Base-by-base conservation (phyloP, 2,888 invertebrate species). In the Drosophila macrospina region DNA sequence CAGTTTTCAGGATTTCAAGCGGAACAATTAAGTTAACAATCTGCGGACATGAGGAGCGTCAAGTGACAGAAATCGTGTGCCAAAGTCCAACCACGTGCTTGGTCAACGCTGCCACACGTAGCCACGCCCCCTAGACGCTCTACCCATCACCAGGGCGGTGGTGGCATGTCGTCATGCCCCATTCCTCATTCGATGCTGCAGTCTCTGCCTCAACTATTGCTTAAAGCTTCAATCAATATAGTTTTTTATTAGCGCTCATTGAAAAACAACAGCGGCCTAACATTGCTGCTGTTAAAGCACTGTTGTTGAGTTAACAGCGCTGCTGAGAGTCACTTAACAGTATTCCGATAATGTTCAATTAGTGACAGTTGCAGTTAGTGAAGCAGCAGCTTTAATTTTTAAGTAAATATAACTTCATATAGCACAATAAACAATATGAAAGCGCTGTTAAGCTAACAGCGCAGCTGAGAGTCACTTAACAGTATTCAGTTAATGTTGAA, bases 1-100 rank as follows among this genome's bases (percentile, higher is more conserved):
- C 85, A 77, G 84, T 75, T 86, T 82, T 74, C 76, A 50, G 78
- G 64, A 81, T 83, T 86, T 86, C 88, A 85, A 83, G 86, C 85
- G 86, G 77, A 88, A 88, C 86, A 88, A 88, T 88, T 89, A 88
- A 89, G 88, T 88, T 88, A 86, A 86, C 87, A 81, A 88, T 71
- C 74, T 85, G 86, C 75, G 80, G 80, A 83, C 76, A 75, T 71
- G 71, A 64, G 70, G 37, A 71, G 68, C 44, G 39, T 24, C 24
- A 67, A 75, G 76, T 75, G 75, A 75, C 75, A 64, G 77, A 65
- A 76, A 66, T 66, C 73, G 63, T 77, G 63, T 68, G 51, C 55
- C 67, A 62, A 64, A 68, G 67, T 45, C 42, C 68, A 62, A 51
- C 77, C 76, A 76, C 77, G 74, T 74, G 66, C 71, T 13, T 36